Evolutionary conservation across 2,113 vertebrate species (phyloP), one percentile per base, ranked within the genome.

Genomic region (Solenodon paradoxus): DNA sequence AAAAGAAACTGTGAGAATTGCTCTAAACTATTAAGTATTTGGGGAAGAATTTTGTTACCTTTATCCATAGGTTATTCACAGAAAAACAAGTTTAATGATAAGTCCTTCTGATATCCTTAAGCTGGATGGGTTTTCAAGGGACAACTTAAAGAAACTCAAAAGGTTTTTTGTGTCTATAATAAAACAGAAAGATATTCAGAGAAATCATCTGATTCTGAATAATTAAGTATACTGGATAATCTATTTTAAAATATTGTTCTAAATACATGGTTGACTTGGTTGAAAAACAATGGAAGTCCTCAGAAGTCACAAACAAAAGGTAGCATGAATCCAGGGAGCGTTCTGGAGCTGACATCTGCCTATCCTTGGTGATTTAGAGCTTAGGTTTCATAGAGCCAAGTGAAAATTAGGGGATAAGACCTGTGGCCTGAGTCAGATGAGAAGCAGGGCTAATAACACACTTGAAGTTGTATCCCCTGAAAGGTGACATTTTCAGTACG

Each of bases 171-270:
- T 69, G 11, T 55, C 38, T 89, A 15, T 53, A 88, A 57, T 63
- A 40, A 49, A 49, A 42, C 42, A 88, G 30, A 94, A 35, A 95
- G 69, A 40, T 42, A 88, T 6, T 4, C 40, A 94, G 63, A 72
- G 11, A 91, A 92, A 68, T 49, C 35, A 11, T 24, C 61, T 72
- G 72, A 24, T 87, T 79, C 32, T 77, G 53, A 59, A 81, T 64
- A 80, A 75, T 63, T 86, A 38, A 66, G 78, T 80, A 63, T 64
- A 40, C n/a, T 92, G 30, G 45, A 64, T 69, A 55, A 85, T 61
- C 47, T 74, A 64, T 64, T 84, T 91, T 75, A 68, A 95, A 89
- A 57, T 64, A 84, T 35, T 35, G n/a, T 86, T 86, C 45, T 94
- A 89, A 94, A 64, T 77, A 40, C 38, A 77, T 51, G 30, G n/a